Evolutionary conservation across 2,888 invertebrate species (phyloP), one percentile per base, ranked within the genome.

Genomic region (Stenotaenia linearis): DNA sequence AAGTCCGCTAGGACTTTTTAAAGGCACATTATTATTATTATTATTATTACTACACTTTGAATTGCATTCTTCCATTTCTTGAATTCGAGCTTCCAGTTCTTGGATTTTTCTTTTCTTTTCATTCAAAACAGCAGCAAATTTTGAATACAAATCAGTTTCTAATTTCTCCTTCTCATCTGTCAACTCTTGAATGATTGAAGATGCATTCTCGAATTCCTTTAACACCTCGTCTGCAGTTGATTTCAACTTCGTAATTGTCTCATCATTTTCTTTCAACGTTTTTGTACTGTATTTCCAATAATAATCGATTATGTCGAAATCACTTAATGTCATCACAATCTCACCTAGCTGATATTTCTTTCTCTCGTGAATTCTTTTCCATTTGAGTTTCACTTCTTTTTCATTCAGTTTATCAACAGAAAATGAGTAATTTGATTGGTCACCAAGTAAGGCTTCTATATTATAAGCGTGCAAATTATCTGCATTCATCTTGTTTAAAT

Each of bases 141-240:
- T 82, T 0, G 80, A 25, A 50, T 80, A 82, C 69, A 82, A 77
- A 75, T 82, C 82, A 45, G 76, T 80, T 37, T 82, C 82, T 25
- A 81, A 4, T 10, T 25, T 61, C 30, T 80, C 76, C 78, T 82
- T 82, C 15, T 56, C 69, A 12, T 50, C 32, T 23, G 45, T 79
- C 21, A 79, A 78, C 35, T 77, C 18, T 18, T 76, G 40, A 40
- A 82, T 61, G 12, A 77, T 77, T 7, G 75, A 28, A 6, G 25
- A 3, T 10, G 78, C 37, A n/a, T 79, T 75, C 4, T 56, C 56
- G 10, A 74, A 61, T 21, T 81, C 79, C 1, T 40, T 75, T 50
- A 23, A 21, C 45, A 56, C 6, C 21, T 77, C 30, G 23, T 45
- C 35, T 10, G 28, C 18, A 21, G 40, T 56, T 18, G 45, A 15